Conservation (phyloP, 2,113 vertebrate genomes). For the human region GRCh38 chr12:65952501-65953000, state of each 20-base stretch:
- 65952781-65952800: neutral
- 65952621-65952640: neutral
- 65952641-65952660: neutral
- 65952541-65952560: neutral
- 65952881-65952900: neutral
- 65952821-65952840: neutral
- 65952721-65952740: neutral
- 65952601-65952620: neutral
- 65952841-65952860: neutral
- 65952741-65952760: neutral
- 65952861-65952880: neutral
- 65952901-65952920: neutral
- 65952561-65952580: neutral
- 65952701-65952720: neutral
- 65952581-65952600: neutral
- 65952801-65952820: neutral
- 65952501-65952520: constrained; percentile 11
- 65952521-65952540: neutral
- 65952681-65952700: neutral
- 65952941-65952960: neutral
- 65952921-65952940: neutral
- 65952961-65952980: neutral
- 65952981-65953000: neutral
- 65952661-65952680: neutral
- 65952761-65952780: neutral